These are phyloP conservation scores for Smutsia temminckii DNA, from an alignment of 2,797 vertebrate genomes.

Conservation along the genomic window DNA sequence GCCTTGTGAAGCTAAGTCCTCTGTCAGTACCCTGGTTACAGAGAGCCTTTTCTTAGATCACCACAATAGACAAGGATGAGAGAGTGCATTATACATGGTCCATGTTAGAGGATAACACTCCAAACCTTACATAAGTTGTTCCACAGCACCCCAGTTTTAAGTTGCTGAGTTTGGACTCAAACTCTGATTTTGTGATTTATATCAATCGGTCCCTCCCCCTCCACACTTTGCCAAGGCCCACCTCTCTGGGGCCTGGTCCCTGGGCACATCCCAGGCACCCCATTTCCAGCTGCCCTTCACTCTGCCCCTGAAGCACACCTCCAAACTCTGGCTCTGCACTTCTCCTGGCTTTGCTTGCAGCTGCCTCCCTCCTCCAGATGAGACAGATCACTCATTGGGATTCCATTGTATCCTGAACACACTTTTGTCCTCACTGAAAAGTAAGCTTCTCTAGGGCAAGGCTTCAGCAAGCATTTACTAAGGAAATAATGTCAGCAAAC, in stretches of 20 bases:
- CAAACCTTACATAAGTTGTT: not conserved
- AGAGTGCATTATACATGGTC: not conserved
- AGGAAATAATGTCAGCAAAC: not conserved
- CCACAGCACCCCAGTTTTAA: not conserved
- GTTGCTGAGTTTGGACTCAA: not conserved
- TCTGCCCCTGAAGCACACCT: fast-evolving
- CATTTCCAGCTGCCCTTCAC: fast-evolving
- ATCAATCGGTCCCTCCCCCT: fast-evolving
- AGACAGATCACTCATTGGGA: not conserved
- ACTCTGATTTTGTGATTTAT: not conserved
- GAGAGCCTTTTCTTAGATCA: not conserved
- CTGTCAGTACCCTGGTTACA: not conserved
- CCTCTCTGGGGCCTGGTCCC: fast-evolving
- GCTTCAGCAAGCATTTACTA: not conserved
- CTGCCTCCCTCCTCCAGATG: not conserved
- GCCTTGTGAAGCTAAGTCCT: not conserved
- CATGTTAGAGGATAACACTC: not conserved
- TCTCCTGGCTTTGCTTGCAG: not conserved
- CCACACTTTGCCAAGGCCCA: not conserved
- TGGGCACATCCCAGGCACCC: not conserved
- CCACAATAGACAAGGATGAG: not conserved
- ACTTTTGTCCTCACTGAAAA: not conserved
- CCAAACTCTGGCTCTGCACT: not conserved
- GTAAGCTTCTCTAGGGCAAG: not conserved
- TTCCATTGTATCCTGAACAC: fast-evolving